Evolutionary conservation across 2,888 invertebrate genomes (phyloP).

Genomic region (Lathronympha strigana): DNA sequence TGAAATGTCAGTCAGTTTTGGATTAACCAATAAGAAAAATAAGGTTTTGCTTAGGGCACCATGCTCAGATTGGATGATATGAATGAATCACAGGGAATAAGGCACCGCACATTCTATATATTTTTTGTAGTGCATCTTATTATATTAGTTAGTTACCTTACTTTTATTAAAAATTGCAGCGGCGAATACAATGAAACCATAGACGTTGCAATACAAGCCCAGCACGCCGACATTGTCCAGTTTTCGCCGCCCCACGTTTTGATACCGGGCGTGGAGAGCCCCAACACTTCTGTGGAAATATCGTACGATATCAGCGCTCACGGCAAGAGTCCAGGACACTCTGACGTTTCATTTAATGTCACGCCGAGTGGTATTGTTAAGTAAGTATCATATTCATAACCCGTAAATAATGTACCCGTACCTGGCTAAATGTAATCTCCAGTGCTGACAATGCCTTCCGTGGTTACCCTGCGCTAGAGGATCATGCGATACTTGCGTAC

Average conservation of each 20-base stretch:
- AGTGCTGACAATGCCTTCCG: too few species aligned
- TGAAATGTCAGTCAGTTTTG: too few species aligned
- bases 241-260: slow-evolving; percentile 77
- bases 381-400: slow-evolving; percentile 64
- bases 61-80: too few species aligned
- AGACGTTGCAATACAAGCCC: slow-evolving; percentile 82
- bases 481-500: too few species aligned
- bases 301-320: slow-evolving; percentile 81
- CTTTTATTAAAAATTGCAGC: slow-evolving; percentile 59
- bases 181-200: slow-evolving; percentile 73
- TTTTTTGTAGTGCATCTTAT: too few species aligned
- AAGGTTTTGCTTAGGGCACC: too few species aligned
- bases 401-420: background rate
- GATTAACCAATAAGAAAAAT: too few species aligned
- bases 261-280: slow-evolving; percentile 65
- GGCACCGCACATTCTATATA: too few species aligned
- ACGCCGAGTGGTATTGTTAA: slow-evolving; percentile 77
- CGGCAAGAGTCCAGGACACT: slow-evolving; percentile 87
- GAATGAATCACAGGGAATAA: too few species aligned
- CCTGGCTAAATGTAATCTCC: too few species aligned
- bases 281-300: slow-evolving; percentile 63
- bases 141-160: too few species aligned
- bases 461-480: too few species aligned
- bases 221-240: slow-evolving; percentile 86
- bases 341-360: slow-evolving; percentile 85